Evolutionary conservation across 2,113 vertebrate species (phyloP), one percentile per base, ranked within the genome.

Genomic region (Petromus typicus): DNA sequence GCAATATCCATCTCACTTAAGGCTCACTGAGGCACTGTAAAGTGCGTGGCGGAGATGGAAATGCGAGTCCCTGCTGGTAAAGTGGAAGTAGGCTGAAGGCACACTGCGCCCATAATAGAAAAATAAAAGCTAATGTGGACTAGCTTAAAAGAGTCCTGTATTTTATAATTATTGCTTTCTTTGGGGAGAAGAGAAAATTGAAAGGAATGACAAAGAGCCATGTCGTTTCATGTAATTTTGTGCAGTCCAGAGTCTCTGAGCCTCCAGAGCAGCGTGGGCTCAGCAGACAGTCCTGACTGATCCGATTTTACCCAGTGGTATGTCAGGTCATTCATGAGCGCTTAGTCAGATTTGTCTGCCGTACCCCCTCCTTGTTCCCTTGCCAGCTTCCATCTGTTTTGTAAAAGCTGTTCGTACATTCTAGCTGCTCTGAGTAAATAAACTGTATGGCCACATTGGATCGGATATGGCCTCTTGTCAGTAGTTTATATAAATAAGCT

Each of bases 41-140:
- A 98, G 94, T 73, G 85, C 93, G 40, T 1, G 57, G 94, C 86
- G 61, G 64, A 95, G 91, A 82, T 93, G 94, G 94, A 97, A 98
- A 97, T 96, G 92, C 97, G 96, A 89, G 92, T 97, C 93, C 97
- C 98, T 95, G 94, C 97, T 98, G 97, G 86, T 93, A 94, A 97
- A 98, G 86, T 93, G 69, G 84, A 97, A 98, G 97, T 94, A 95
- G 78, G 90, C 96, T 97, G 96, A 98, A 97, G 96, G 97, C 91
- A 83, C 95, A 90, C 10, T 9, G 95, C 82, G 87, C 92, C 95
- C 93, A 61, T 97, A 88, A 95, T 94, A 78, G 89, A 89, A 97
- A 97, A 97, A 95, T 79, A 93, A 98, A 96, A 98, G 88, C 93
- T 93, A 95, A 94, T 56, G 61, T 83, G 81, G 48, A 93, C 51